A percentile compares a stretch with the other conserved stretches of the same genome.
These are phyloP conservation scores for Drepana falcataria DNA, from an alignment of 2,888 invertebrate species.

Conservation along the genomic window DNA sequence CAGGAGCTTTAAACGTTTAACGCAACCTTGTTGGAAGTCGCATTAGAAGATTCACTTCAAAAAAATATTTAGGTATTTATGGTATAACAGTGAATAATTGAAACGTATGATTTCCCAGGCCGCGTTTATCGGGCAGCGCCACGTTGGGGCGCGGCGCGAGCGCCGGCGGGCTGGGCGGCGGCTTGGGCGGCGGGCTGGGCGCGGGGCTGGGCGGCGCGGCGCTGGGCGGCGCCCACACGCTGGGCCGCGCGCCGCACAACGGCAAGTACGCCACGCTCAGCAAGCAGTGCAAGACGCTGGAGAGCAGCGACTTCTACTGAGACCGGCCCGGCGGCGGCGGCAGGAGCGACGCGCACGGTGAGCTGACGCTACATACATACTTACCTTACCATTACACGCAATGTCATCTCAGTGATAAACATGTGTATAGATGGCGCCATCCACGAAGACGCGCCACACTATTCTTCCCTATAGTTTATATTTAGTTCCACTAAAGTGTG, in stretches of 20 bases:
- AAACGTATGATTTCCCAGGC: constrained; percentile 45
- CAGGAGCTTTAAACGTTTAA: no score
- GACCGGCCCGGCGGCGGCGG: constrained; percentile 83
- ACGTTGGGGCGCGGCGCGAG: constrained; percentile 65
- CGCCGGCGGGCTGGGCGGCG: constrained; percentile 56
- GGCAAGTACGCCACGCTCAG: constrained; percentile 96
- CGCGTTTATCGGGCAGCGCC: constrained; percentile 64
- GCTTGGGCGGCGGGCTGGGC: constrained; percentile 46
- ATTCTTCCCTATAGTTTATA: no score
- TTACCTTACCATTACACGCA: neutral
- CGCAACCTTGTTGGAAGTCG: no score
- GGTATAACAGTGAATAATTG: constrained; percentile 24
- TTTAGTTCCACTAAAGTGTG: no score
- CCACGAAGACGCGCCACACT: no score
- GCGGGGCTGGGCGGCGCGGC: constrained; percentile 57
- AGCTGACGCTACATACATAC: neutral
- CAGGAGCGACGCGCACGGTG: constrained; percentile 34
- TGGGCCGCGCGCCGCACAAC: constrained; percentile 85
- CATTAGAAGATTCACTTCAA: no score
- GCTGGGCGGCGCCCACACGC: constrained; percentile 80
- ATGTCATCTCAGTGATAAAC: no score
- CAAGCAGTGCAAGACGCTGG: constrained; percentile 97
- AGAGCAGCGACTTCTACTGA: constrained; percentile 97
- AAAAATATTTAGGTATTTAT: constrained; percentile 1
- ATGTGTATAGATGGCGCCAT: no score